Evolutionary conservation across 1,140 invertebrate genomes (phyloP), one percentile per base, ranked within the genome.

Genomic region (Drosophila pandora): DNA sequence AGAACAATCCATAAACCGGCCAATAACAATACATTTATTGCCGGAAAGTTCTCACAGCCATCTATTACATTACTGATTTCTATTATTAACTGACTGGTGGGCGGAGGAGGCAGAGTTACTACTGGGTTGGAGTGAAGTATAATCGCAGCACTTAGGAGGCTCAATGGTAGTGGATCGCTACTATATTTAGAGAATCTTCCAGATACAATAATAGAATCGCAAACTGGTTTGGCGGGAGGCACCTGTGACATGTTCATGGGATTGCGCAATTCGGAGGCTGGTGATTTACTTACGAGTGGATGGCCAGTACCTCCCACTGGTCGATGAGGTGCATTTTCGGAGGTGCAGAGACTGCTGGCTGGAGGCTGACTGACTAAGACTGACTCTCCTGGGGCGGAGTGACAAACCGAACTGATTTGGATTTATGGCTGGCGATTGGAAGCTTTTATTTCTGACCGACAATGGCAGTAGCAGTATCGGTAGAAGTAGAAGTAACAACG

Each of bases 221-320:
- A 17, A 17, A 17, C 17, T 17, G 17, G 17, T 17, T 17, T 17
- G 17, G 17, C 17, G 17, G 17, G 17, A 25, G n/a, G n/a, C 23
- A 21, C 6, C 17, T 23, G 23, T 55, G 62, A 68, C 65, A 47
- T 25, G 61, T 47, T 34, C 6, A 9, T 28, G n/a, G 23, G 39
- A 55, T 68, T 68, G 62, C 62, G 30, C 63, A 55, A 68, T 28
- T 41, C 12, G 22, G 22, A 23, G 13, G 12, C 9, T 6, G 53
- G 8, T 47, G 25, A 9, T 12, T 21, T 48, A 85, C 81, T 85
- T 61, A 85, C 81, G 84, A 48, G 48, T 85, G 81, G 47, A 81
- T 62, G 32, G 81, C 81, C 43, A 85, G 50, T 10, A 85, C 75
- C 41, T 85, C 82, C 81, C 81, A 85, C 53, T 81, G 78, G 71